Evolutionary conservation across 2,888 invertebrate species (phyloP), one percentile per base, ranked within the genome.

Genomic region (Ochropleura leucogaster): DNA sequence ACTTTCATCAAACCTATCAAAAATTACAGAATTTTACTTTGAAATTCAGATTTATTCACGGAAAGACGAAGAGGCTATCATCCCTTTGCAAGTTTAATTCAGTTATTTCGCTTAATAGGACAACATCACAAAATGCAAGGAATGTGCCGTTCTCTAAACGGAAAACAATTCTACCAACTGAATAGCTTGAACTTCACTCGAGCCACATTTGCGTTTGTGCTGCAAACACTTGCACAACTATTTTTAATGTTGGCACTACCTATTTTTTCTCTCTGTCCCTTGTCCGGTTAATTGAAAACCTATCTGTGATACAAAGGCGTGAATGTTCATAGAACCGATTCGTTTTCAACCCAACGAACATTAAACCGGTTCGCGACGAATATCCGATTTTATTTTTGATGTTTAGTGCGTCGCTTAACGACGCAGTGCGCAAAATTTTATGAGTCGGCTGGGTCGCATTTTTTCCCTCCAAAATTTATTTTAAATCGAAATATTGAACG

Each of bases 161-260:
- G 86, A 91, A 92, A 93, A 91, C 92, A 91, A 92, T 94, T 93
- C 89, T 90, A 76, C 71, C 74, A 82, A 76, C 72, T 63, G 72
- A 80, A 74, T 78, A 46, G 64, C 55, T 51, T 79, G 66, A 84
- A 82, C 73, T 79, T 72, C 74, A 74, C 79, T 73, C 59, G 69
- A 88, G 86, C 85, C 87, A 84, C 89, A 89, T 88, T 88, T 82
- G 79, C 81, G 81, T 79, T 82, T 83, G 59, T 70, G 78, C 70
- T 77, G 55, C 62, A 74, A 67, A 74, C 67, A 71, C 63, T 80
- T 72, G 77, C 82, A 78, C 64, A 79, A 77, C 81, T 87, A 85
- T 88, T 91, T 87, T 87, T 85, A 86, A 88, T 77, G 84, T 84
- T 72, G 75, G 75, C 80, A 82, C 84, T 86, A 88, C 85, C 73